Evolutionary conservation across 2,888 invertebrate species (phyloP).

Genomic region (Odiellus spinosus): DNA sequence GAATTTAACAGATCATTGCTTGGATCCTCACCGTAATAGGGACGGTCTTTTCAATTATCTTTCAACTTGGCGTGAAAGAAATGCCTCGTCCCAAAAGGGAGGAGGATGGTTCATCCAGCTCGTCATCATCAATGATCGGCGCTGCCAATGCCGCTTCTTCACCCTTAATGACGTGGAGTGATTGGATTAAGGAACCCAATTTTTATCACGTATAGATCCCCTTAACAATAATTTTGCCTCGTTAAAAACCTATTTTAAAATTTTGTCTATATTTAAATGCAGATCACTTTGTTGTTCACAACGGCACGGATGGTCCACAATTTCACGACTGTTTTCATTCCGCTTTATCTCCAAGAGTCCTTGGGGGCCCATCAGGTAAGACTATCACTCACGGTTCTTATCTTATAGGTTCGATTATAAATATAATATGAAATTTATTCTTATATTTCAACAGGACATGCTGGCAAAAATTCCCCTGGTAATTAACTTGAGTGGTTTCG

Average conservation of each 20-base stretch:
- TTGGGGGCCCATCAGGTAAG: slow-evolving; percentile 55
- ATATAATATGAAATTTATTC: neutral
- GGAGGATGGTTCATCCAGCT: neutral
- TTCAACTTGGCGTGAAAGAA: slow-evolving; percentile 22
- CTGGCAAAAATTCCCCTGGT: slow-evolving; percentile 60
- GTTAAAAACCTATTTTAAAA: neutral
- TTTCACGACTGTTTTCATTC: slow-evolving; percentile 66
- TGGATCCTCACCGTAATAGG: slow-evolving; percentile 23
- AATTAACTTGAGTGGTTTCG: slow-evolving; percentile 39
- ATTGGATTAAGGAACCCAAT: slow-evolving; percentile 24
- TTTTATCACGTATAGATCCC: slow-evolving; percentile 24
- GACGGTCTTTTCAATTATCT: slow-evolving; percentile 21
- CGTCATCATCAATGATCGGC: neutral
- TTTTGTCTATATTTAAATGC: neutral
- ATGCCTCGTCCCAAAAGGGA: neutral
- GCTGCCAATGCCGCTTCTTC: neutral
- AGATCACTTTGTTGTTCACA: slow-evolving; percentile 28
- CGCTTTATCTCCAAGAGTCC: slow-evolving; percentile 65
- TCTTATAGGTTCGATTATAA: too few relatives aligned
- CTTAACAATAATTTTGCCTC: neutral
- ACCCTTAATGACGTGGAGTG: slow-evolving; percentile 20
- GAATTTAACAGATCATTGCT: slow-evolving; percentile 21
- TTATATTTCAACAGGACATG: slow-evolving; percentile 8
- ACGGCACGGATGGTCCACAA: slow-evolving; percentile 57
- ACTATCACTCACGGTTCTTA: too few relatives aligned